Base-by-base conservation (phyloP, 2,888 invertebrate genomes). In the Drosophila cyrtoloma region DNA sequence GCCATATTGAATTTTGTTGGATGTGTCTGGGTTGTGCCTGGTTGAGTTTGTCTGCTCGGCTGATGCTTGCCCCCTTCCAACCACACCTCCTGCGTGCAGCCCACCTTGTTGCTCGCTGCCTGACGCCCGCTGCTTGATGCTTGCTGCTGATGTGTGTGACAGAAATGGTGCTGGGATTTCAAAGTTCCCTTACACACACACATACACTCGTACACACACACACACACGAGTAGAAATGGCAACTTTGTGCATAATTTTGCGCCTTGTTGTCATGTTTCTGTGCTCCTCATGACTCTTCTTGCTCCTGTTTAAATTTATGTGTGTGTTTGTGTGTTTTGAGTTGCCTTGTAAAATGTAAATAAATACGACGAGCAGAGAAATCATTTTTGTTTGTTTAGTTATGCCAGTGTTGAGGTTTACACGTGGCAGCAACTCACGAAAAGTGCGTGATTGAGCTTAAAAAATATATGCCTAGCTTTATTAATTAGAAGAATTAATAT, bases 211-310 rank as follows among this genome's bases (percentile, higher is more conserved):
- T 37, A 55, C 55, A 53, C 50, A 39, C 16, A 37, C 22, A 53
- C 16, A 28, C 42, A 47, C 47, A 52, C 39, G 28, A n/a, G 42
- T 56, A 55, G 61, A 52, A 79, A 87, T 87, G 86, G 86, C 84
- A 88, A 88, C 86, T 88, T 83, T 89, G 86, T 90, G 86, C 86
- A 90, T 86, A 90, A 86, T 86, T 90, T 86, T 86, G 91, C 81
- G 81, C 84, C 84, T 86, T 89, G 86, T 90, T 86, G 86, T 90
- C 81, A 86, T 90, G 84, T 89, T 83, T 73, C 75, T 32, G 39
- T 59, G 22, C 53, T 44, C 22, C 55, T 22, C 37, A 3, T 19
- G 22, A 32, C 28, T 5, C n/a, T 37, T 50, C 12, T n/a, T 39
- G 14, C 52, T 42, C 37, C 37, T 57, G 56, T 35, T 12, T 19